Conservation (phyloP, 2,888 invertebrate genomes). For the Villa cingulata region DNA sequence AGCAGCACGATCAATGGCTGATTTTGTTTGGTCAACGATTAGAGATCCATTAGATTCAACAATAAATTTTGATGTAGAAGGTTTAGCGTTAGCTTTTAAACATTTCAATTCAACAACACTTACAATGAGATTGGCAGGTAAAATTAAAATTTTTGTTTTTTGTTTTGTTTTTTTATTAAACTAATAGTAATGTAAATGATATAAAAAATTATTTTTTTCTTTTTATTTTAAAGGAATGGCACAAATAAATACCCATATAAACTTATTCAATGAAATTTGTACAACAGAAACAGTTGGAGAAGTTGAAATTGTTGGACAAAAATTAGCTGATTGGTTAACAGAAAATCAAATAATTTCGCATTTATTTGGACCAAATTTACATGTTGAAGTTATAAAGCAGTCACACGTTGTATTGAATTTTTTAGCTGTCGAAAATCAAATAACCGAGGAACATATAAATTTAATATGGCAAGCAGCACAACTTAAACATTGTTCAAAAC, state of each 20-base stretch:
- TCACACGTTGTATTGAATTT: conserved; percentile 88
- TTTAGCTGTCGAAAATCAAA: conserved; percentile 79
- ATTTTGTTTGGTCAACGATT: conserved; percentile 92
- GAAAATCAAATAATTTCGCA: conserved; percentile 83
- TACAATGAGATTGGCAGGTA: conserved; percentile 81
- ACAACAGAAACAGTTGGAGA: conserved; percentile 78
- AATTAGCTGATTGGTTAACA: conserved; percentile 77
- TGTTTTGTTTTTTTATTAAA: neutral
- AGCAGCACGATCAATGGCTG: conserved; percentile 85
- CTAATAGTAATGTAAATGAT: neutral
- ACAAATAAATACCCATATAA: conserved; percentile 89
- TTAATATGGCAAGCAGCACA: conserved; percentile 92
- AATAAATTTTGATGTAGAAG: conserved; percentile 76
- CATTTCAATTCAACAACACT: conserved; percentile 90
- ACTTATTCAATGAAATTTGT: conserved; percentile 79
- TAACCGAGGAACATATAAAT: conserved; percentile 82
- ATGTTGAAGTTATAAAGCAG: conserved; percentile 90
- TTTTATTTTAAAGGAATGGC: conserved; percentile 44
- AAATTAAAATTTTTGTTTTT: no score
- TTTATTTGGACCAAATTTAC: conserved; percentile 92
- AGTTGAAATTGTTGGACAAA: conserved; percentile 70
- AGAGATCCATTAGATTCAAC: conserved; percentile 83
- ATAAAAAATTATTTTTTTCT: neutral
- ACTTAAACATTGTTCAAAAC: conserved; percentile 86
- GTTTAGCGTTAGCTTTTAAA: conserved; percentile 84